Evolutionary conservation across 2,888 invertebrate genomes (phyloP), one percentile per base, ranked within the genome.

Genomic region (Aspidiotus destructor): DNA sequence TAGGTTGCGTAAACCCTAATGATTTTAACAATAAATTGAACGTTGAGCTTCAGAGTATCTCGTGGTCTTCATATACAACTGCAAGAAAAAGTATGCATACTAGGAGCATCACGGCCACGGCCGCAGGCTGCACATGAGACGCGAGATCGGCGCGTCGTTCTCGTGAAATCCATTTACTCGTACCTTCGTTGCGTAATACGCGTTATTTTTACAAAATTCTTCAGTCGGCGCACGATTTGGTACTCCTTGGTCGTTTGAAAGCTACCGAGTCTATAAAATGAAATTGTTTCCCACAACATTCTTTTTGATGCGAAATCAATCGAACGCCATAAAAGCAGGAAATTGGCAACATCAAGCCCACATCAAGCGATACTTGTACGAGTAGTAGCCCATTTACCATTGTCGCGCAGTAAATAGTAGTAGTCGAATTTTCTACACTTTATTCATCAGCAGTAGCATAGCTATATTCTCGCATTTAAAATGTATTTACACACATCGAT

Each of bases 261-360:
- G 65, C 16, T 48, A 58, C 42, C 48, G 60, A 48, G 44, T 41
- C 65, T 42, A 65, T 65, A 65, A 65, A 65, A 65, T 65, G 55
- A 65, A 65, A 65, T 65, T 65, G 65, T 58, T 65, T 48, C 65
- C 65, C 65, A 58, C 65, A 65, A 65, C 65, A 65, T 65, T 65
- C 65, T 42, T 65, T 64, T 65, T 58, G 55, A 65, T 65, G 65
- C 58, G 57, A 65, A 65, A 65, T 65, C 65, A 65, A 65, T 65
- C 65, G 65, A 57, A 58, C 58, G 65, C 65, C 58, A 65, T 65
- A 65, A 65, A 28, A 44, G 65, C 65, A 65, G 65, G 65, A 65
- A 65, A 65, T 65, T 65, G 65, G 65, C 65, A 65, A 65, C 65
- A 65, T 65, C 65, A 65, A 65, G 65, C 65, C 65, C 65, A 65